Evolutionary conservation across 1,140 invertebrate species (phyloP).

Genomic region (Coenobita brevimanus): DNA sequence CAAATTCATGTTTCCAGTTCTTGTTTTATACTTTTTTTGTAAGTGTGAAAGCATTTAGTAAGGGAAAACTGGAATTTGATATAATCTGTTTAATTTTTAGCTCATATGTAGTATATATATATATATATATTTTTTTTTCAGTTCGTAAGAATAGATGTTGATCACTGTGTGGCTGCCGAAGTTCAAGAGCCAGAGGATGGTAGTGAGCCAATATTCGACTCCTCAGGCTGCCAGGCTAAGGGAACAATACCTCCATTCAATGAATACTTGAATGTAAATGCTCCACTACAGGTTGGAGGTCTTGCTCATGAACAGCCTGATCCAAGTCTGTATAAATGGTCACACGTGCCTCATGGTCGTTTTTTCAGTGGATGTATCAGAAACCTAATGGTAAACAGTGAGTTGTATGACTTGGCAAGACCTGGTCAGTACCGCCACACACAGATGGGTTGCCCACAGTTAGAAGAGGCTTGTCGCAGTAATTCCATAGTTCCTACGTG

Average conservation of each 20-base stretch:
- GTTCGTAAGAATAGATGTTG: slow-evolving; percentile 91
- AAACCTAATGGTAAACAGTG: slow-evolving; percentile 96
- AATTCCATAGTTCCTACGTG: slow-evolving; percentile 86
- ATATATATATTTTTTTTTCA: slow-evolving; percentile 69
- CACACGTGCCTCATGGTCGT: slow-evolving; percentile 86
- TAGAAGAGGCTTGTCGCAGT: slow-evolving; percentile 87
- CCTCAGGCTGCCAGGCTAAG: slow-evolving; percentile 88
- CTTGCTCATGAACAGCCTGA: slow-evolving; percentile 87
- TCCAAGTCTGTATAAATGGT: slow-evolving; percentile 88
- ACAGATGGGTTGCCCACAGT: slow-evolving; percentile 88
- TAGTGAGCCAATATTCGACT: slow-evolving; percentile 86
- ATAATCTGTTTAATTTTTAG: no score
- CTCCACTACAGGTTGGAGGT: slow-evolving; percentile 94
- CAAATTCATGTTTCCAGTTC: no score
- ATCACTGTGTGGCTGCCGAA: slow-evolving; percentile 90
- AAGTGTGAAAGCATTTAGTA: no score
- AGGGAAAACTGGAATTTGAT: no score
- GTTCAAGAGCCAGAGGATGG: slow-evolving; percentile 92
- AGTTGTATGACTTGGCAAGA: slow-evolving; percentile 93
- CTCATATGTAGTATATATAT: background rate
- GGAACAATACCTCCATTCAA: slow-evolving; percentile 94
- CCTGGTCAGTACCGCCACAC: slow-evolving; percentile 89
- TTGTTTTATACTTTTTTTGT: no score
- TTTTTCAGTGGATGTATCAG: slow-evolving; percentile 96
- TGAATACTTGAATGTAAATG: slow-evolving; percentile 96